Base-by-base conservation (phyloP, 2,888 invertebrate species). In the Trichopria drosophilae region DNA sequence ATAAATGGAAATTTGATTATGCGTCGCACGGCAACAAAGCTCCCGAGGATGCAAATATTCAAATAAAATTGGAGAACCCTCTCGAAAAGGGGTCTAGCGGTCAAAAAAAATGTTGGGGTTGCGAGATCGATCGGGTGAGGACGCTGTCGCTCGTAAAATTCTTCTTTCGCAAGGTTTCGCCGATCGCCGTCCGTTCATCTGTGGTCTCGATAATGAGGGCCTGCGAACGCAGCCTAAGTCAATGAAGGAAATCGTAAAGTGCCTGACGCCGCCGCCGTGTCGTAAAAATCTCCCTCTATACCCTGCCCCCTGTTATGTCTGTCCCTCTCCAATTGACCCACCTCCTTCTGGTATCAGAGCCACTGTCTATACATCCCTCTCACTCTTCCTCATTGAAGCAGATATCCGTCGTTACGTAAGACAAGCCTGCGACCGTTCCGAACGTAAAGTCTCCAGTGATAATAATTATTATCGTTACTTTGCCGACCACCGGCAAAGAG, bases 391-490 rank as follows among this genome's bases (percentile, higher is more conserved):
- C 51, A 52, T 53, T 55, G 46, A 55, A 59, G 62, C 56, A 61
- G 58, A 64, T 68, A 66, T 66, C 62, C 65, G 63, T 57, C 55
- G 63, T 66, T 65, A 66, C 65, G 66, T 66, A 68, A 68, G 63
- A 62, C 58, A 45, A 53, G 59, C n/a, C n/a, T n/a, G n/a, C 53
- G 22, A 19, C 29, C 15, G 24, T 50, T 40, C 32, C 24, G 31
- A 48, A 53, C 34, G 45, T 49, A 35, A 47, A 44, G 59, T 57
- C 55, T 44, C 47, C 47, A 61, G 58, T 56, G 62, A 67, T 65
- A 63, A 66, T 59, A 62, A 63, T 63, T 62, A n/a, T n/a, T n/a
- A 67, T 65, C 55, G 59, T 61, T 62, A 59, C 58, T 53, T 44
- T n/a, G n/a, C n/a, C 47, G 49, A 51, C 36, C 43, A 28, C 19